A percentile compares a stretch with the other conserved stretches of the same genome.
Conservation (phyloP, 2,888 invertebrate species). For the Erynnis tages region DNA sequence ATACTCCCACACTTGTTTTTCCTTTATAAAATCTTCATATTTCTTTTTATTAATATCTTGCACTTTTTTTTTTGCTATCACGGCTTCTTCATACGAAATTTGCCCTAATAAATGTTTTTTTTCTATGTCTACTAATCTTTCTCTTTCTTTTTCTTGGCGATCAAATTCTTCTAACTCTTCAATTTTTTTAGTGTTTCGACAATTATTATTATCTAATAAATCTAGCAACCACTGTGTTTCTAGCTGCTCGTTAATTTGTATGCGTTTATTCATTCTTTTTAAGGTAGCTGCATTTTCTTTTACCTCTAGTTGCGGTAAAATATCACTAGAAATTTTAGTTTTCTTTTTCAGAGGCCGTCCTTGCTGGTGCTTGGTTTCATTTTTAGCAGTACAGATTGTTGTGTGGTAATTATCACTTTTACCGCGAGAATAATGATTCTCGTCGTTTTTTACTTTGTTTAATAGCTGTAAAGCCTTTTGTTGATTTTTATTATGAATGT, state of each 20-base stretch:
- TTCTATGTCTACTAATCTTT: conserved; percentile 77
- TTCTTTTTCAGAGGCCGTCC: conserved; percentile 41
- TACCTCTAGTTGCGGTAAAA: conserved; percentile 41
- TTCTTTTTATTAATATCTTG: conserved; percentile 72
- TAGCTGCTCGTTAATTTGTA: conserved; percentile 66
- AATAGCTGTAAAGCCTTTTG: conserved; percentile 54
- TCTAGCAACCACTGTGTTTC: conserved; percentile 77
- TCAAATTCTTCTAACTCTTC: conserved; percentile 68
- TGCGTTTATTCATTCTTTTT: conserved; percentile 74
- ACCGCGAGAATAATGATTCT: conserved; percentile 51
- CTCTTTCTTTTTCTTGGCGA: conserved; percentile 68
- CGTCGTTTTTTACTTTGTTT: conserved; percentile 52
- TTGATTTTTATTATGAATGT: conserved; percentile 58
- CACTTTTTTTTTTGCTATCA: conserved; percentile 77
- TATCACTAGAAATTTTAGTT: conserved; percentile 34
- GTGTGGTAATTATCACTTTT: conserved; percentile 51
- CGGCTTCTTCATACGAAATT: conserved; percentile 81
- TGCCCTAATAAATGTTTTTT: conserved; percentile 81
- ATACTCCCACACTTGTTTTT: conserved; percentile 68
- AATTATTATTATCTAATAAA: conserved; percentile 68
- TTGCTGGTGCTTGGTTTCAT: conserved; percentile 46
- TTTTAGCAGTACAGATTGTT: conserved; percentile 46
- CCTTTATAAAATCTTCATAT: conserved; percentile 72
- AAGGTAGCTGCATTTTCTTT: conserved; percentile 76
- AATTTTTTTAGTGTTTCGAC: conserved; percentile 61